Base-by-base conservation (phyloP, 2,888 invertebrate genomes). In the Trissolcus japonicus region DNA sequence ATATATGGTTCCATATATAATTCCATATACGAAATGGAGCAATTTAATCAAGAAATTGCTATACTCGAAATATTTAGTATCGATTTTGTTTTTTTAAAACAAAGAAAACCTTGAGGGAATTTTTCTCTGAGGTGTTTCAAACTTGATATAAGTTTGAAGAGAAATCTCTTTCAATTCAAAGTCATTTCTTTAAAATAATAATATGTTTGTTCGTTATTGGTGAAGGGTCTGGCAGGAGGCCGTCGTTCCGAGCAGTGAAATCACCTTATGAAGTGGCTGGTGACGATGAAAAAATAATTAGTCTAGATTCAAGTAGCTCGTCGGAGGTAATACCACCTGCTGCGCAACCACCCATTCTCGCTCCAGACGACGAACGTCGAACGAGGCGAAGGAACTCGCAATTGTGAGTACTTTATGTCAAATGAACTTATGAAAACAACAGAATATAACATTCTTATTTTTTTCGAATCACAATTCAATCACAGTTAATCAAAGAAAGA, bases 351-450 rank as follows among this genome's bases (percentile, higher is more conserved):
- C 91, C 93, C 4, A 91, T 93, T 55, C 91, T 92, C 19, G 92
- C 93, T n/a, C 94, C 94, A 74, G 94, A 94, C 76, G 95, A 94
- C 73, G 92, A 93, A 79, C 90, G 95, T 74, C 92, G 95, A 35
- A 92, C 93, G 80, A 91, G 95, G 78, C 92, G 96, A 83, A 92
- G 95, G 66, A 95, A 95, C 78, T 96, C 96, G 51, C 95, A 95
- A 87, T 90, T 96, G 96, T 96, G 90, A 93, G 95, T 93, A 41
- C 41, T 46, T 29, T 1, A 29, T 6, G 29, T 7, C 1, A 9
- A 29, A 29, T 29, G 6, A 6, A 29, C 6, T 29, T 29, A 9
- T 29, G 29, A 29, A 29, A 29, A 21, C 21, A 21, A 21, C 21
- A 21, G 21, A 21, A 21, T 21, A 4, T 21, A 21, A 21, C 21